These are phyloP conservation scores for Tipula vernalis DNA, from an alignment of 2,888 invertebrate species.

Conservation along the genomic window DNA sequence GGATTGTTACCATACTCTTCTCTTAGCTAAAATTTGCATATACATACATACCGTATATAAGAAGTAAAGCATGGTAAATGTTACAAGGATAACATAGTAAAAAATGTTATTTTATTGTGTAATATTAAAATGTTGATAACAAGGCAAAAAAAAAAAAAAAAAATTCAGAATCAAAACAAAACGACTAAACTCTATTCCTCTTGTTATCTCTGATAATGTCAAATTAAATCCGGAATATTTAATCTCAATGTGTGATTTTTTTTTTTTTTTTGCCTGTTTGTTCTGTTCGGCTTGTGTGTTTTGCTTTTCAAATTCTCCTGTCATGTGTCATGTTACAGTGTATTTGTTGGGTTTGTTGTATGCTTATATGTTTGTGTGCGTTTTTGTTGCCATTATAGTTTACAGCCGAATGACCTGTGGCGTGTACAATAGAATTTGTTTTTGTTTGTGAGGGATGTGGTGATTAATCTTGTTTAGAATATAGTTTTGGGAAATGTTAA, in stretches of 20 bases:
- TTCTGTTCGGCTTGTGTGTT: not conserved
- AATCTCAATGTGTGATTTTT: not conserved
- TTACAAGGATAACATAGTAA: not conserved
- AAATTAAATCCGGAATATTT: not conserved
- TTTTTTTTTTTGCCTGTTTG: not conserved
- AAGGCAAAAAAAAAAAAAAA: not conserved
- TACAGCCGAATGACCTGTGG: not conserved
- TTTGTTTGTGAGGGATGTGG: not conserved
- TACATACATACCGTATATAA: not conserved
- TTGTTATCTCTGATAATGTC: not conserved
- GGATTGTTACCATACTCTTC: not conserved
- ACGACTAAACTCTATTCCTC: not conserved
- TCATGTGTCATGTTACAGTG: constrained; percentile 4
- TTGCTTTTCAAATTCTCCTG: not conserved
- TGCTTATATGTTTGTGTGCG: not conserved
- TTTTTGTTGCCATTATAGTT: not conserved
- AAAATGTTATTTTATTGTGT: not conserved
- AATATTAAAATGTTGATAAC: not conserved
- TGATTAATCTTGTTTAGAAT: not conserved
- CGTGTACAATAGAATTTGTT: not conserved
- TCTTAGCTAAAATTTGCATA: not conserved
- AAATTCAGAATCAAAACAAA: not conserved
- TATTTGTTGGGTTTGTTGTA: too few relatives aligned
- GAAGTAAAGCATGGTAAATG: not conserved
- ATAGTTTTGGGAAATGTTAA: not conserved